Evolutionary conservation across 2,113 vertebrate species (phyloP), one percentile per base, ranked within the genome.

Genomic region (Cryptoleucopteryx plumbea): DNA sequence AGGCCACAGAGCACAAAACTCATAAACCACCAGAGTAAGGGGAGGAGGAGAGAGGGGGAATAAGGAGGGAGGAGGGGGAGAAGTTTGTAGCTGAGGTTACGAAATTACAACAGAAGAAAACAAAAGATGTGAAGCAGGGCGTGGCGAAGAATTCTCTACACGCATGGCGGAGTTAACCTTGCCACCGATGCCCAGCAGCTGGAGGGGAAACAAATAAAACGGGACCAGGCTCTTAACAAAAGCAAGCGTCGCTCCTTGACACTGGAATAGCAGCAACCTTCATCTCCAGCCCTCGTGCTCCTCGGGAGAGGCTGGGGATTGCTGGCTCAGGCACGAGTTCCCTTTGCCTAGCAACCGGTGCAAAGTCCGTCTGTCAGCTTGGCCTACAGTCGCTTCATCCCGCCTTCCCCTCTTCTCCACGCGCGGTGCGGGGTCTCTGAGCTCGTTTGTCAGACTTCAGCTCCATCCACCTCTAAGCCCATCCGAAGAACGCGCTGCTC

Each of bases 1-100:
- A 98, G 96, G 94, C 93, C 95, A 93, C 95, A 94, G 95, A 96
- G 91, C 93, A 87, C 96, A 95, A 96, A 96, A 96, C 94, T 96
- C 97, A 97, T 97, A 97, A 98, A 97, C 75, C 80, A 97, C 94
- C 8, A 6, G 75, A 91, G 93, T 93, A 96, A 95, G 83, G 40
- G 86, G 89, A 96, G 91, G 94, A 94, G 82, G 68, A 61, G 73
- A 93, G 59, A 52, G 42, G 56, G n/a, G 48, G 56, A 82, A 63
- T 74, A 42, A 59, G 25, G 70, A 90, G 45, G 34, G 61, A 89
- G 66, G 55, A 79, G 21, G 74, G 65, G 75, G 71, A 84, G 75
- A 94, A 86, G 82, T 95, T 95, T 93, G 95, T 70, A 62, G 70
- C 70, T 72, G 94, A 85, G 87, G 62, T 89, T 96, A 95, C 92